Percentiles rank a stretch among this genome's conserved stretches.
These are phyloP conservation scores for Brachyistius frenatus DNA, from an alignment of 2,113 vertebrate genomes.

Conservation along the genomic window DNA sequence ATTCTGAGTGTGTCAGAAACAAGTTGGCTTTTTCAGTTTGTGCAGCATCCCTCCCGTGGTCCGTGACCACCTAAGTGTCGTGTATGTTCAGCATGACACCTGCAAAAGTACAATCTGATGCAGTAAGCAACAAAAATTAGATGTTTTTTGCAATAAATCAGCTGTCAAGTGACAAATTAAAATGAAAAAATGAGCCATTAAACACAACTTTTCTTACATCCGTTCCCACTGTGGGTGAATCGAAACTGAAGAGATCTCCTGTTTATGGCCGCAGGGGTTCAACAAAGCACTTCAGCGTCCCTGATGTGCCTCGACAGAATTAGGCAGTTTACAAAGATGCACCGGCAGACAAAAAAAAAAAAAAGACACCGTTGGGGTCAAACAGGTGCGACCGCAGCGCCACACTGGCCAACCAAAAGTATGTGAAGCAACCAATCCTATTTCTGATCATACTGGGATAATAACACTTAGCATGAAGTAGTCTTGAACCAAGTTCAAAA, in stretches of 20 bases:
- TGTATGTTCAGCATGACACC: conserved; percentile 18
- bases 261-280: conserved; percentile 7
- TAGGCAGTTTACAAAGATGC: neutral
- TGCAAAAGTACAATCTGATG: conserved; percentile 62
- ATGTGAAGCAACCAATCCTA: neutral
- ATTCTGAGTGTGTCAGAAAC: conserved; percentile 61
- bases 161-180: conserved; percentile 13
- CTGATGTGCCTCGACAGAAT: conserved; percentile 21
- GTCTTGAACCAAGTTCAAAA: neutral
- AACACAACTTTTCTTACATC: neutral
- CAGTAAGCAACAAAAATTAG: conserved; percentile 50
- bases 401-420: neutral
- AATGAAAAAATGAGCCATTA: neutral
- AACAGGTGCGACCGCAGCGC: too few relatives aligned
- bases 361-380: neutral
- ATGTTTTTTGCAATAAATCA: conserved; percentile 29
- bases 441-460: neutral
- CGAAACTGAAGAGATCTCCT: neutral
- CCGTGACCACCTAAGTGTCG: neutral
- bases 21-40: conserved; percentile 53
- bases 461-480: neutral
- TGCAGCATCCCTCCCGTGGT: conserved; percentile 37
- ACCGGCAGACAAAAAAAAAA: neutral
- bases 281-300: conserved; percentile 45
- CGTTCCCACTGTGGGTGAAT: neutral